Percentiles rank a stretch among this genome's conserved stretches.
phyloP scores from a whole-genome alignment of 64 coral and sea anemone species.

The Astreopora myriophthalma region DNA sequence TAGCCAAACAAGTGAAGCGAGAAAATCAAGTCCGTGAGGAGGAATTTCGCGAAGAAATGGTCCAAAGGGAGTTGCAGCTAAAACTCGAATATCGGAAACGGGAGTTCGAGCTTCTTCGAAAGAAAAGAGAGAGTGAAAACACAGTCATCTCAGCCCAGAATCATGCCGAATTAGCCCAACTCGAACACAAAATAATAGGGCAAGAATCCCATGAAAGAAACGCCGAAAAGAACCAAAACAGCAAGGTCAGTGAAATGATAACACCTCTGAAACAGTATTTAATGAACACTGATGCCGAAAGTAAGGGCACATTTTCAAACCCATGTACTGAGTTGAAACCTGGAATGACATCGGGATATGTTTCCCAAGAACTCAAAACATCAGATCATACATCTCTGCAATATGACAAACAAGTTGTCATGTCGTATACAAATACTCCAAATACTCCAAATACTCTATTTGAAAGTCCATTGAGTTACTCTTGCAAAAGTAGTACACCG shows the following conservation, averaged over 20 bases:
- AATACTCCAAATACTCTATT: not conserved
- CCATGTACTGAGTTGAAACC: not conserved
- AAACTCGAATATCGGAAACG: not conserved
- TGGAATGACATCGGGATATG: not conserved
- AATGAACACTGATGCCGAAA: not conserved
- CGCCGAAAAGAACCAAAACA: not conserved
- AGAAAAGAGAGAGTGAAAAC: not conserved
- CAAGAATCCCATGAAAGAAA: too few relatives aligned
- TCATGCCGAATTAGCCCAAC: not conserved
- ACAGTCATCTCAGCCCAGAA: not conserved
- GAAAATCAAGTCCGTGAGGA: not conserved
- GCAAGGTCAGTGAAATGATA: not conserved
- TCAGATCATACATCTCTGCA: not conserved
- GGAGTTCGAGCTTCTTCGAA: not conserved
- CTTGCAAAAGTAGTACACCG: not conserved
- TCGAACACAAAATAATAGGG: not conserved
- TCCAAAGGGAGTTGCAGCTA: not conserved
- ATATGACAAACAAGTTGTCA: not conserved
- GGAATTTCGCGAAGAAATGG: slow-evolving; percentile 4
- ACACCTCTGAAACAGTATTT: not conserved
- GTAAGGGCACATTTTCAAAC: not conserved
- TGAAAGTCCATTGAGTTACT: not conserved
- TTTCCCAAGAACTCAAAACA: not conserved
- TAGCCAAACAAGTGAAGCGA: not conserved
- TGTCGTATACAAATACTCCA: not conserved